A percentile compares a stretch with the other conserved stretches of the same genome.
phyloP scores from a whole-genome alignment of 2,888 invertebrate species.

The Malthinus seriepunctatus region DNA sequence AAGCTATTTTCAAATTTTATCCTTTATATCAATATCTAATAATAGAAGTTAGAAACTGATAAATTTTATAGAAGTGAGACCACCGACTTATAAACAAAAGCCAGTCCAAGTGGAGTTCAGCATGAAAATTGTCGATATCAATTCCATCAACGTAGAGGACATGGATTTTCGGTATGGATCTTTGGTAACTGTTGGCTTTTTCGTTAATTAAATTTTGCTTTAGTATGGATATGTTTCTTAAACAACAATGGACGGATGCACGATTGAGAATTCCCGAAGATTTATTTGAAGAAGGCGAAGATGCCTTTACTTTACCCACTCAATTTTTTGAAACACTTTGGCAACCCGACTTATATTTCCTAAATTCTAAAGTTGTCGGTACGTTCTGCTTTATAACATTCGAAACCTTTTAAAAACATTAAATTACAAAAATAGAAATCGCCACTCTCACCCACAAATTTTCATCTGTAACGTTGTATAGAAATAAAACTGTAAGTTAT shows the following conservation, averaged over 20 bases:
- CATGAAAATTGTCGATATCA: slow-evolving; percentile 83
- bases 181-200: slow-evolving; percentile 6
- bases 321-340: slow-evolving; percentile 84
- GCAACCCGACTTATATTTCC: slow-evolving; percentile 85
- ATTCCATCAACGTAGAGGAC: slow-evolving; percentile 85
- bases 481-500: slow-evolving; percentile 79
- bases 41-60: too few species aligned
- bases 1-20: background rate
- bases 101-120: slow-evolving; percentile 79
- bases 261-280: slow-evolving; percentile 74
- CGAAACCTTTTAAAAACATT: background rate
- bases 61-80: slow-evolving; percentile 75
- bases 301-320: slow-evolving; percentile 77
- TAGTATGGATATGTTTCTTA: slow-evolving; percentile 84
- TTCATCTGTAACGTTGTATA: slow-evolving; percentile 77
- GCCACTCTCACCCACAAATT: slow-evolving; percentile 80
- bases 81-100: slow-evolving; percentile 71
- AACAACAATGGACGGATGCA: slow-evolving; percentile 81
- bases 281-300: slow-evolving; percentile 79
- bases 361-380: slow-evolving; percentile 86
- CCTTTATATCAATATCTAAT: too few species aligned
- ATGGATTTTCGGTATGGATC: slow-evolving; percentile 81
- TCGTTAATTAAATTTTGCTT: background rate
- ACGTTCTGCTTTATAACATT: slow-evolving; percentile 33
- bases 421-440: slow-evolving; percentile 63